Evolutionary conservation across 2,113 vertebrate genomes (phyloP).

Genomic region (Bambusicola thoracicus): DNA sequence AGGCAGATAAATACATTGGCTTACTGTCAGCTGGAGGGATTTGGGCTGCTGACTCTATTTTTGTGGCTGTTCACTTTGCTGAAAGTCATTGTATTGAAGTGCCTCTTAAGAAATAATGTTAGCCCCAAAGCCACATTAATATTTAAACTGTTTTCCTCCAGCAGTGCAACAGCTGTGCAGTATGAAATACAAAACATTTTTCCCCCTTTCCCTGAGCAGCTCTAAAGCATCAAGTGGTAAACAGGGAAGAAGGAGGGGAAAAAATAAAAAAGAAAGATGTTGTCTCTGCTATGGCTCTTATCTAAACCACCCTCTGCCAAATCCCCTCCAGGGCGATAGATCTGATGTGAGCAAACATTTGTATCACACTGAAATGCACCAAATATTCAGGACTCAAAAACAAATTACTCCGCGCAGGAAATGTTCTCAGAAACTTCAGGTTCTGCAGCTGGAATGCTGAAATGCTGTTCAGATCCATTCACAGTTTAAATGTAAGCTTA

Average conservation of each 20-base stretch:
- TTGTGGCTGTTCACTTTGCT: neutral
- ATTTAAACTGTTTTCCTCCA: conserved; percentile 58
- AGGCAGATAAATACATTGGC: neutral
- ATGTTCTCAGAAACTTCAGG: neutral
- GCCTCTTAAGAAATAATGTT: conserved; percentile 33
- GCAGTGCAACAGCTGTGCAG: conserved; percentile 58
- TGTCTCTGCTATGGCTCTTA: neutral
- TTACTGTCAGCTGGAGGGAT: neutral
- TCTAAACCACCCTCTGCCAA: neutral
- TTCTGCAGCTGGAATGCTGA: neutral
- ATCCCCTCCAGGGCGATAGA: neutral
- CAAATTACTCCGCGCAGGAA: neutral
- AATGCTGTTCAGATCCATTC: neutral
- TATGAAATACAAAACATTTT: conserved; percentile 56
- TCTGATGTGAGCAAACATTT: conserved; percentile 6
- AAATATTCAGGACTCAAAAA: neutral
- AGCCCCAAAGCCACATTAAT: conserved; percentile 48
- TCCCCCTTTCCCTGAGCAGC: conserved; percentile 14
- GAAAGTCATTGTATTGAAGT: neutral
- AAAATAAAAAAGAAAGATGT: neutral
- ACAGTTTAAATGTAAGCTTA: neutral
- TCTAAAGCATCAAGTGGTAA: conserved; percentile 36
- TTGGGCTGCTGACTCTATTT: neutral
- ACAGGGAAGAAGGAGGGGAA: neutral
- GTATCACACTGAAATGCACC: neutral